These are phyloP conservation scores for Dolomedes plantarius DNA, from an alignment of 2,888 invertebrate species.

Conservation along the genomic window DNA sequence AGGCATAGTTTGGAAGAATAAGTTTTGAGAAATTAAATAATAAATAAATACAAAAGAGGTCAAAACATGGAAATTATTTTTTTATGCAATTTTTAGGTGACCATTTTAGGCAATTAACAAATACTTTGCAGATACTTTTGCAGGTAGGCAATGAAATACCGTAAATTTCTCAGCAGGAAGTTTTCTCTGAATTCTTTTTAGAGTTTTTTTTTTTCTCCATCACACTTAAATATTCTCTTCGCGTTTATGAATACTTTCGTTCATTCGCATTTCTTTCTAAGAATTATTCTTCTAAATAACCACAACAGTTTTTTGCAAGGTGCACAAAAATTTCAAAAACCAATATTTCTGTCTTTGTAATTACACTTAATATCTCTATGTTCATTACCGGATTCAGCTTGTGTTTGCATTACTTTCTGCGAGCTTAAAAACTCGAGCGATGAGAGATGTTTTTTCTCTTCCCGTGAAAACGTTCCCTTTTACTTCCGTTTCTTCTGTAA, in stretches of 20 bases:
- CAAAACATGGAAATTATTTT: too few species aligned
- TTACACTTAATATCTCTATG: conserved; percentile 5
- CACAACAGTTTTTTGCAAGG: background rate
- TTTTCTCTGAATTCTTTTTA: background rate
- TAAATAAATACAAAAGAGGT: too few species aligned
- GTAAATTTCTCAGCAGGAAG: too few species aligned
- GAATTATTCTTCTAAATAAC: background rate
- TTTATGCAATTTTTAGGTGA: too few species aligned
- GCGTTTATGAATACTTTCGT: background rate
- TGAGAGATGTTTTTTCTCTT: background rate
- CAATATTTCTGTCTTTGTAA: background rate
- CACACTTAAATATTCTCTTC: background rate
- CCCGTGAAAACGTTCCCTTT: background rate
- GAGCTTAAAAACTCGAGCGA: background rate
- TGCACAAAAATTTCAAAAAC: conserved; percentile 1
- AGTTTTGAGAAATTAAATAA: too few species aligned
- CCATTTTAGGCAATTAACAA: too few species aligned
- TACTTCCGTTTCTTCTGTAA: background rate
- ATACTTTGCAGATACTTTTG: too few species aligned
- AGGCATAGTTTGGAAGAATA: too few species aligned
- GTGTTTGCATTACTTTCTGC: background rate
- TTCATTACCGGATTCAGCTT: background rate
- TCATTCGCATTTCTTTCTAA: background rate
- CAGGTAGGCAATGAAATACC: too few species aligned
- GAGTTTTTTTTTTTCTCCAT: background rate